Percentiles rank a stretch among this genome's conserved stretches.
These are phyloP conservation scores for Bergia puertoricense DNA, from an alignment of 92 coral and sea anemone genomes.

Conservation along the genomic window DNA sequence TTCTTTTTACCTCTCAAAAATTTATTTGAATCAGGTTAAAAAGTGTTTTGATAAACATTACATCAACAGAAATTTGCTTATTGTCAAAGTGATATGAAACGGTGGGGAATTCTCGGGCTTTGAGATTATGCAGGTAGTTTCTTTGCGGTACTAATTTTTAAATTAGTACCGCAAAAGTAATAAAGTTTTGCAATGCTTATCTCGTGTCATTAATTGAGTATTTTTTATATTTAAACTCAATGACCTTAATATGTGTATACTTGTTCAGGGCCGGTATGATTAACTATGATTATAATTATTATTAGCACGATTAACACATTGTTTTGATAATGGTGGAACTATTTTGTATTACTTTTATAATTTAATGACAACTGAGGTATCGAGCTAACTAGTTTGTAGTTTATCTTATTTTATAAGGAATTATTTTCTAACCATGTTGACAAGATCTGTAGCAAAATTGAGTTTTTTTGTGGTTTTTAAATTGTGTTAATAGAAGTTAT, in stretches of 20 bases:
- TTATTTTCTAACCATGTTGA: no score
- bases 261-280: constrained; percentile 22
- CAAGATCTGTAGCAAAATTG: no score
- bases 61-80: neutral
- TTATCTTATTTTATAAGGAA: no score
- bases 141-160: neutral
- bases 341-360: no score
- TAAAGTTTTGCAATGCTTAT: neutral
- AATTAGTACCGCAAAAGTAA: neutral
- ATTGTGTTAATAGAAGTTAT: no score
- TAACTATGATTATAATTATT: constrained; percentile 12
- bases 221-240: neutral
- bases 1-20: neutral
- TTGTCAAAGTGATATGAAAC: constrained; percentile 7
- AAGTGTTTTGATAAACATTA: no score
- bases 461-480: no score
- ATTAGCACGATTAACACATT: neutral
- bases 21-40: no score
- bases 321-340: no score
- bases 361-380: no score
- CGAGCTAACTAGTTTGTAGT: no score
- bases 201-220: constrained; percentile 20
- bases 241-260: neutral
- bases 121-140: constrained; percentile 20
- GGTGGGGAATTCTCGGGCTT: constrained; percentile 16